phyloP scores from a whole-genome alignment of 1,140 invertebrate genomes.

The Trialeurodes vaporariorum region DNA sequence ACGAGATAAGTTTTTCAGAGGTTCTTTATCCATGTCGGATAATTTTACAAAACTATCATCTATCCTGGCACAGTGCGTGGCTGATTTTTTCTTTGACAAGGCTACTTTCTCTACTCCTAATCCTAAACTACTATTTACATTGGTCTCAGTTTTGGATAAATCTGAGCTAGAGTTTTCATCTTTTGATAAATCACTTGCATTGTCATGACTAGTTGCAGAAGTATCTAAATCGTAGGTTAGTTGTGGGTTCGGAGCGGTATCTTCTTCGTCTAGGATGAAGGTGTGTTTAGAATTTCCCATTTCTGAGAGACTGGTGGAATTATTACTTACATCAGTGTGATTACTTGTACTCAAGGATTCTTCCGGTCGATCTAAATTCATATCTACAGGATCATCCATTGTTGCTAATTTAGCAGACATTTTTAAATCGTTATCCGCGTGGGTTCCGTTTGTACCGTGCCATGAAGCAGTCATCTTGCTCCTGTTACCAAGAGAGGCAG shows the following conservation, averaged over 20 bases:
- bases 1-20: not conserved
- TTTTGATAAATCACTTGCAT: not conserved
- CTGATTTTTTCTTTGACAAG: not conserved
- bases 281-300: not conserved
- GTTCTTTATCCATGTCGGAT: slow-evolving; percentile 43
- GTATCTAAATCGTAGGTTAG: not conserved
- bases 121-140: not conserved
- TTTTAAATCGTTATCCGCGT: not conserved
- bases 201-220: not conserved
- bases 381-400: not conserved
- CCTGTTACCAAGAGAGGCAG: not conserved
- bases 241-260: not conserved
- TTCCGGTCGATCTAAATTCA: not conserved
- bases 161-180: not conserved
- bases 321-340: not conserved
- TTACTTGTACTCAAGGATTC: not conserved
- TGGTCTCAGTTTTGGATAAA: not conserved
- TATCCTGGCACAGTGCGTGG: not conserved
- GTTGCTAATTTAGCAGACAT: not conserved
- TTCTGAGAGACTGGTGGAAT: not conserved
- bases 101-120: not conserved
- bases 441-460: not conserved
- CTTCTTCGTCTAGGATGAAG: not conserved
- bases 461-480: not conserved
- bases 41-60: slow-evolving; percentile 38